These are phyloP conservation scores for Capreolus pygargus DNA, from an alignment of 2,113 vertebrate genomes.

Conservation along the genomic window DNA sequence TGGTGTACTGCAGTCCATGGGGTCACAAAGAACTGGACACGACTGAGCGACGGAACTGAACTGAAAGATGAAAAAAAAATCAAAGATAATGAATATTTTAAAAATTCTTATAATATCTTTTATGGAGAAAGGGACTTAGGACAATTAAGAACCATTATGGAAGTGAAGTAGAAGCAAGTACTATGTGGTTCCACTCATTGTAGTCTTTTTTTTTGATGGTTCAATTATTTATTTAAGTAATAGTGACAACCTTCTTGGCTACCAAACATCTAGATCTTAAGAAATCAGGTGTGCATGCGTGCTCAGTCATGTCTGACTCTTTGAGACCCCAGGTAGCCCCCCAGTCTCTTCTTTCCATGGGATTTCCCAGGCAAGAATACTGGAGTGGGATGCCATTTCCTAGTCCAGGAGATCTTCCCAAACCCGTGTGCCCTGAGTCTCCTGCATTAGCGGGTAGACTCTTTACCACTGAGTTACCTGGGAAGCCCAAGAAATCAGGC, in stretches of 20 bases:
- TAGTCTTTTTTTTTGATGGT: background rate
- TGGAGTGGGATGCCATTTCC: background rate
- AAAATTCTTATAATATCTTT: background rate
- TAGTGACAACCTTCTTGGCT: background rate
- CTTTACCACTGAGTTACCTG: background rate
- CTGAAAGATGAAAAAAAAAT: background rate
- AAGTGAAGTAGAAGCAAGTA: background rate
- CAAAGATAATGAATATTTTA: background rate
- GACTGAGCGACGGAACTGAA: fast-evolving
- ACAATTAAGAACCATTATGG: background rate
- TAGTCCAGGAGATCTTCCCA: background rate
- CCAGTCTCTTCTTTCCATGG: background rate
- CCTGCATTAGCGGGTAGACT: background rate
- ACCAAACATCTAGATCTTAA: background rate
- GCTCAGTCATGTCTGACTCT: background rate
- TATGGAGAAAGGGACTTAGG: background rate
- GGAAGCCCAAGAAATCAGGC: background rate
- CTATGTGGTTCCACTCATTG: background rate
- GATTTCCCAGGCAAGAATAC: background rate
- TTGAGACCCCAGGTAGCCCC: background rate
- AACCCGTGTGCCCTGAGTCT: background rate
- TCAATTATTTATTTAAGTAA: slow-evolving; percentile 42
- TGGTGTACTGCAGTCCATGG: background rate
- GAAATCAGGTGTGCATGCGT: background rate
- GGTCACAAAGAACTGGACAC: background rate